Base-by-base conservation (phyloP, 2,888 invertebrate genomes). In the Keiferia lycopersicella region DNA sequence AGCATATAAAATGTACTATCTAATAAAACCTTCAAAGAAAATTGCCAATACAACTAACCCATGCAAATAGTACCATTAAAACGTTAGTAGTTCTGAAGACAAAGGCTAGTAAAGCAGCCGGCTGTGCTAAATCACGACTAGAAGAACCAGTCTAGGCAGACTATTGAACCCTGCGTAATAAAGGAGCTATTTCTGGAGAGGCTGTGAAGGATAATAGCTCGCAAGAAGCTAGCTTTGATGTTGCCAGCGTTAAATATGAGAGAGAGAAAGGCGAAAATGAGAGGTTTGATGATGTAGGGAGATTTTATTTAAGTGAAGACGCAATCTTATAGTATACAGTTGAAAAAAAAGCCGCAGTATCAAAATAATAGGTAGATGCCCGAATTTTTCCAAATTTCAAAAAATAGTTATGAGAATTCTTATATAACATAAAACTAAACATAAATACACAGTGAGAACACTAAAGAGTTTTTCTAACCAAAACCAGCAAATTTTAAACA, bases 71-170 rank as follows among this genome's bases (percentile, higher is more conserved):
- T 12, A 34, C 58, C 20, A 58, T 39, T 58, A 58, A 58, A 56
- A 38, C 20, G 18, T 58, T 58, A 41, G 53, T 22, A 57, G 57
- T 20, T 57, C 16, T 38, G 30, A 58, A 65, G 58, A 65, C 64
- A 65, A 63, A 65, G 63, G 45, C 41, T 60, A 30, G 56, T 34
- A 38, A 51, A 65, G 51, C 50, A 41, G 20, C 22, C 18, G 16
- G n/a, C 14, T 18, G 62, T 67, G 71, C 74, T 65, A 63, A 53
- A 71, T 69, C 71, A 69, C 70, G 72, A 75, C 70, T 70, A 71
- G 67, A 62, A 68, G 73, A 87, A 86, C 88, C 85, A 82, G 88
- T 87, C 75, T 22, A 70, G 66, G 77, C 78, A 78, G 76, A 75
- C 75, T 62, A 38, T 62, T 61, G 51, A 62, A 48, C 48, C 69